Percentiles rank a stretch among this genome's conserved stretches.
Conservation (phyloP, 2,797 vertebrate genomes). For the Cossypha polioptera region DNA sequence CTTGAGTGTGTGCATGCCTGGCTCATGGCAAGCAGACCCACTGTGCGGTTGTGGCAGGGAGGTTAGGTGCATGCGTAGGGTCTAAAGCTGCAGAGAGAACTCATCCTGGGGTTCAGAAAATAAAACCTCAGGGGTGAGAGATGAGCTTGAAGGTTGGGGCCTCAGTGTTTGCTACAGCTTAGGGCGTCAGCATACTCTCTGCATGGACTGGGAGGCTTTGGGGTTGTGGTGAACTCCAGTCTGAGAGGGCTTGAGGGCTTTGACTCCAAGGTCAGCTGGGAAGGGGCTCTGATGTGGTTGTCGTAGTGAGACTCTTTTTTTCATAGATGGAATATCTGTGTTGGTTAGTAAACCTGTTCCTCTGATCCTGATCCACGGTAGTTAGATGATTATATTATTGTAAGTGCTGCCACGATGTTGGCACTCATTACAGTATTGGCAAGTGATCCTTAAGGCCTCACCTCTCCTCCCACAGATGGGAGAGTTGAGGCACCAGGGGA, state of each 20-base stretch:
- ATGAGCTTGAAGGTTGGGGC: fast-evolving
- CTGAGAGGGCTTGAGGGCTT: not conserved
- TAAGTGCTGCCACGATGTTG: not conserved
- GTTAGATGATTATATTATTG: not conserved
- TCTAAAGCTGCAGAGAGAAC: not conserved
- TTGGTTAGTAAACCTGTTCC: not conserved
- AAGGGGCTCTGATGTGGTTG: not conserved
- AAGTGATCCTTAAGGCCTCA: not conserved
- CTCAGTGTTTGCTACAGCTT: not conserved
- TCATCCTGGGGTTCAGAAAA: not conserved
- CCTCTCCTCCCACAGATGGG: not conserved
- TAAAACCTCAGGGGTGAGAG: not conserved
- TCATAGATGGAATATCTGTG: not conserved
- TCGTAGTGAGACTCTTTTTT: fast-evolving
- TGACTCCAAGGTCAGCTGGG: fast-evolving
- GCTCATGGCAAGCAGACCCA: not conserved
- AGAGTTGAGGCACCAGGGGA: not conserved
- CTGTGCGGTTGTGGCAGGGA: not conserved
- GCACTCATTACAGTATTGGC: not conserved
- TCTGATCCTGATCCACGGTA: not conserved
- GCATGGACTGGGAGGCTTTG: not conserved
- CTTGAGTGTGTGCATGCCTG: not conserved
- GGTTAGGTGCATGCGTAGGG: fast-evolving
- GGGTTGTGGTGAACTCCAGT: not conserved
- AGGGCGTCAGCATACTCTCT: fast-evolving